Evolutionary conservation across 2,888 invertebrate genomes (phyloP), one percentile per base, ranked within the genome.

Genomic region (Meloe dianella): DNA sequence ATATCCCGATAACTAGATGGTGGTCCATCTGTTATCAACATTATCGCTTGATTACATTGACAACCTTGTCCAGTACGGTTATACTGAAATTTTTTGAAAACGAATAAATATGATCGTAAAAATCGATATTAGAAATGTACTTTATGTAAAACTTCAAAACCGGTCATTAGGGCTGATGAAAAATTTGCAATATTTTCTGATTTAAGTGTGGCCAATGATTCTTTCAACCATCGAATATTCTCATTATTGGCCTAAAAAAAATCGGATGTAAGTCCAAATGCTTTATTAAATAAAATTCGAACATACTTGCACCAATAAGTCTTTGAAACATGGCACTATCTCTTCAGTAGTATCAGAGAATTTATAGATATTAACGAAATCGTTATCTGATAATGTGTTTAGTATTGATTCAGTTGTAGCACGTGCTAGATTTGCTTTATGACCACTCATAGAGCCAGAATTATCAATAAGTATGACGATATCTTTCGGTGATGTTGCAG

Each of bases 21-120:
- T 12, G 96, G 94, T 24, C 97, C 97, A 74, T 97, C 95, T 0
- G 98, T 97, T 69, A 99, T 92, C 63, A 99, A 85, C 92, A 99
- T 97, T 63, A 99, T 97, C 2, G 97, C 98, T 85, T 97, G 97
- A 86, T 99, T 99, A 82, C 99, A 99, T 80, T 96, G 94, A 77
- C 94, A 93, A 5, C 96, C 96, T 77, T 90, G 91, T 0, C 92
- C 91, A 0, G 93, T 92, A 73, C 92, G 89, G 80, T 94, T 94
- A 78, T 94, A 94, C 85, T 93, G 80, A 10, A 83, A 80, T 69
- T 66, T n/a, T n/a, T 61, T 66, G 60, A 76, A n/a, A n/a, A 41
- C 1, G 73, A 65, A 67, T 64, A 60, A 67, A 9, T 20, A 47
- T 8, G 0, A 47, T 51, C 27, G 32, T 22, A 20, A 10, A 32